Conservation (phyloP, 2,888 invertebrate species). For the Coelopa pilipes region DNA sequence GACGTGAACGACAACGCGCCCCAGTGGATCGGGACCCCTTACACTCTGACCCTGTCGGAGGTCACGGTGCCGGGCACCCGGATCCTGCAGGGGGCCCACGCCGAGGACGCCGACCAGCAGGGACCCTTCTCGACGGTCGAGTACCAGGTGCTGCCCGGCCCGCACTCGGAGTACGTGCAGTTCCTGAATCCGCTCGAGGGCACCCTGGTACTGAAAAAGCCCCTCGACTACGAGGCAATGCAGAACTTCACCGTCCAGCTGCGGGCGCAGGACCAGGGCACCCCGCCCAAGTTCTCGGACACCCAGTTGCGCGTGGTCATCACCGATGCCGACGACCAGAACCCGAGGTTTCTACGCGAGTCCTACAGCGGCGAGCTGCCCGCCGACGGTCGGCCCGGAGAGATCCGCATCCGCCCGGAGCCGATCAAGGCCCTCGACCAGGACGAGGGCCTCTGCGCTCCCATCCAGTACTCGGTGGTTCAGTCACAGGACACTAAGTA, state of each 20-base stretch:
- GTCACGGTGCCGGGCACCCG: slow-evolving; percentile 77
- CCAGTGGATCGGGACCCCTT: slow-evolving; percentile 83
- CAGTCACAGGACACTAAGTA: slow-evolving; percentile 66
- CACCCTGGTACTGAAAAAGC: slow-evolving; percentile 79
- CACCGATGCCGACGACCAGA: slow-evolving; percentile 91
- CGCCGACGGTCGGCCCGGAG: slow-evolving; percentile 68
- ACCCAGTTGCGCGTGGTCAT: slow-evolving; percentile 81
- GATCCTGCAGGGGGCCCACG: slow-evolving; percentile 82
- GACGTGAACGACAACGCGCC: slow-evolving; percentile 94
- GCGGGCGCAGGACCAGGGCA: slow-evolving; percentile 82
- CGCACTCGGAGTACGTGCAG: slow-evolving; percentile 81
- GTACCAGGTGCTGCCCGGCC: slow-evolving; percentile 83
- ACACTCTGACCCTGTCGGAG: slow-evolving; percentile 84
- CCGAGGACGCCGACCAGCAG: slow-evolving; percentile 85
- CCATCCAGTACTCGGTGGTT: slow-evolving; percentile 65
- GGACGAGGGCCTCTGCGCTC: slow-evolving; percentile 67
- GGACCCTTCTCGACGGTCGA: slow-evolving; percentile 89
- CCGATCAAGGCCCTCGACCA: slow-evolving; percentile 84
- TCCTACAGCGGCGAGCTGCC: slow-evolving; percentile 79
- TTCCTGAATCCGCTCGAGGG: slow-evolving; percentile 89
- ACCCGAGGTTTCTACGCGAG: slow-evolving; percentile 82
- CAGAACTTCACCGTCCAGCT: slow-evolving; percentile 82
- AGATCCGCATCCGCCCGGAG: slow-evolving; percentile 76
- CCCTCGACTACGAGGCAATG: slow-evolving; percentile 85
- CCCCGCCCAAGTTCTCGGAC: slow-evolving; percentile 81